These are phyloP conservation scores for Centruroides vittatus DNA, from an alignment of 1,140 invertebrate genomes.

Conservation along the genomic window DNA sequence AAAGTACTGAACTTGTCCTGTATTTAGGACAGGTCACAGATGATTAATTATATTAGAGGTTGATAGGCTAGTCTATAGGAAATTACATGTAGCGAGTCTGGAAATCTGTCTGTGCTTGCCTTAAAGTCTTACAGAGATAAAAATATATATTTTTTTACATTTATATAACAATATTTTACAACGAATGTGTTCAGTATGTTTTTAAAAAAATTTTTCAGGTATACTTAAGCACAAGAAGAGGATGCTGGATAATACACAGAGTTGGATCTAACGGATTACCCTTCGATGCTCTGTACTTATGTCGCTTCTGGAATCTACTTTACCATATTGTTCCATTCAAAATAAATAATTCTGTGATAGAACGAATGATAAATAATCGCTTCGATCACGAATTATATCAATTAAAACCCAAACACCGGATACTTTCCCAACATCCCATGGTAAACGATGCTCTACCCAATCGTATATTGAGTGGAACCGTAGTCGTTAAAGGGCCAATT, in stretches of 20 bases:
- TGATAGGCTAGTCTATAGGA: too few relatives aligned
- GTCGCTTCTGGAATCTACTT: constrained; percentile 10
- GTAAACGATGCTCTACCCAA: constrained; percentile 39
- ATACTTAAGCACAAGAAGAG: constrained; percentile 35
- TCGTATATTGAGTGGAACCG: constrained; percentile 27
- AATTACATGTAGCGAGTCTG: too few relatives aligned
- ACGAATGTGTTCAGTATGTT: neutral
- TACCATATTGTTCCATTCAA: neutral
- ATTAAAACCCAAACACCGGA: constrained; percentile 30
- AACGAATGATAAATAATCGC: constrained; percentile 10
- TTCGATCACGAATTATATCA: constrained; percentile 35
- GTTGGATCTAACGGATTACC: constrained; percentile 24
- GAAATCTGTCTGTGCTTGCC: too few relatives aligned
- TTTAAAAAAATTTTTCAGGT: constrained; percentile 19
- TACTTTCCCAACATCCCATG: constrained; percentile 34
- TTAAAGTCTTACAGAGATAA: neutral
- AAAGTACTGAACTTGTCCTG: too few relatives aligned
- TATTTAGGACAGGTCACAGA: too few relatives aligned
- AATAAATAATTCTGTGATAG: neutral
- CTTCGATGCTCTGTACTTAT: constrained; percentile 21
- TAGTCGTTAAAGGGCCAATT: constrained; percentile 29
- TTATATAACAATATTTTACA: neutral
- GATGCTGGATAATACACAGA: constrained; percentile 34
- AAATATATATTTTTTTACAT: neutral
- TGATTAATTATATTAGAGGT: too few relatives aligned